phyloP scores from a whole-genome alignment of 2,888 invertebrate genomes.

The Amblyjoppa proteus region DNA sequence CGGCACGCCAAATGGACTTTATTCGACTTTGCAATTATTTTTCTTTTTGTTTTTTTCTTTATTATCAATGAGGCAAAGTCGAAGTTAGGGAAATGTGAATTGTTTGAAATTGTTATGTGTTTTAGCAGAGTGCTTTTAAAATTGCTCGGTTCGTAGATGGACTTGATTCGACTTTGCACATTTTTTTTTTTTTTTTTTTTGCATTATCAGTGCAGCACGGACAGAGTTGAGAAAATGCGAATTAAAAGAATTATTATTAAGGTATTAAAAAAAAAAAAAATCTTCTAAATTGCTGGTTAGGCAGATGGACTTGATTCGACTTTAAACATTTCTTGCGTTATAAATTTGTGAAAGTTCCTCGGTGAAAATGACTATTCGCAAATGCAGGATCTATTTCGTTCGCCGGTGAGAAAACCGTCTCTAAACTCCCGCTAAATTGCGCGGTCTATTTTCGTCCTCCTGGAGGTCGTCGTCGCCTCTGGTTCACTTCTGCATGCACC shows the following conservation, averaged over 20 bases:
- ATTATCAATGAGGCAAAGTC: slow-evolving; percentile 27
- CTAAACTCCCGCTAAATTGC: slow-evolving; percentile 25
- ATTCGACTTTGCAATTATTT: slow-evolving; percentile 10
- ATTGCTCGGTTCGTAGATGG: background rate
- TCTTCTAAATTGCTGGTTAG: background rate
- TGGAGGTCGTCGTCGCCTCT: slow-evolving; percentile 52
- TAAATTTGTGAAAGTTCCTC: slow-evolving; percentile 20
- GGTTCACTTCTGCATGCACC: slow-evolving; percentile 47
- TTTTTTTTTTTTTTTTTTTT: background rate
- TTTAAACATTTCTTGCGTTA: slow-evolving; percentile 13
- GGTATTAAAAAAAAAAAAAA: too few relatives aligned
- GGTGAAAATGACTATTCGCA: slow-evolving; percentile 23
- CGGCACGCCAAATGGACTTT: background rate
- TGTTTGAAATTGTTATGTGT: too few relatives aligned
- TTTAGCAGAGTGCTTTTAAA: too few relatives aligned
- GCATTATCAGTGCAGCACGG: slow-evolving; percentile 17
- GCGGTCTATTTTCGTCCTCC: slow-evolving; percentile 56
- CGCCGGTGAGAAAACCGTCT: slow-evolving; percentile 37
- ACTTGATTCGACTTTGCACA: slow-evolving; percentile 30
- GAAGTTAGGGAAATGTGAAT: too few relatives aligned
- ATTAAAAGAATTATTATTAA: too few relatives aligned
- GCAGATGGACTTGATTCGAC: slow-evolving; percentile 15
- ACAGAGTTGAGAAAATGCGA: too few relatives aligned
- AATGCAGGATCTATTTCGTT: slow-evolving; percentile 10
- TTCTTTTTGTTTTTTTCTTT: background rate